These are phyloP conservation scores for Baryphthengus martii DNA, from an alignment of 2,113 vertebrate species.

Conservation along the genomic window DNA sequence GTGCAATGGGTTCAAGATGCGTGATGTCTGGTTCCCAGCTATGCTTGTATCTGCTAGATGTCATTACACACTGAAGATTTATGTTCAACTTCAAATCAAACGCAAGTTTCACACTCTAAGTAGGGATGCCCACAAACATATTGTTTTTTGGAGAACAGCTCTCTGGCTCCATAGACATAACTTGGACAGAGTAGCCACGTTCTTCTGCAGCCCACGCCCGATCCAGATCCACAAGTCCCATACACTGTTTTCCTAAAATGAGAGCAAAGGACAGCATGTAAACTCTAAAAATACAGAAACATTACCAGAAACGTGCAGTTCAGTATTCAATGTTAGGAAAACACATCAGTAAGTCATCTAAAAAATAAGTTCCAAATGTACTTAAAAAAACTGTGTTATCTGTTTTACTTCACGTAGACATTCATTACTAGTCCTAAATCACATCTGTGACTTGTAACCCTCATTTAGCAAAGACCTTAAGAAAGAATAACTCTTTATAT, in stretches of 20 bases:
- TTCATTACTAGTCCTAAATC: neutral
- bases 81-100: neutral
- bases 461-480: neutral
- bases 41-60: constrained; percentile 2
- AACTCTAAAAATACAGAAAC: neutral
- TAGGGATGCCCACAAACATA: constrained; percentile 84
- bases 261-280: neutral
- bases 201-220: constrained; percentile 88
- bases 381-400: neutral
- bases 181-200: constrained; percentile 80
- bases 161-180: constrained; percentile 95
- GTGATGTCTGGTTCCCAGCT: neutral
- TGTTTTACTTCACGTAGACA: neutral
- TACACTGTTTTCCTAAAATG: constrained; percentile 90
- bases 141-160: constrained; percentile 98
- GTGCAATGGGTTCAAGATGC: constrained; percentile 5
- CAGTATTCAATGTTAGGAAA: neutral
- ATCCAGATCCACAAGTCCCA: constrained; percentile 96
- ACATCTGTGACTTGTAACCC: neutral
- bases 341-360: neutral
- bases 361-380: neutral
- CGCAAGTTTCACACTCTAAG: constrained; percentile 23
- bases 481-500: neutral
- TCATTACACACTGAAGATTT: constrained; percentile 1
- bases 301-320: neutral